Conservation (phyloP, 2,113 vertebrate species). For the Gnathonemus echidnorhynchus region DNA sequence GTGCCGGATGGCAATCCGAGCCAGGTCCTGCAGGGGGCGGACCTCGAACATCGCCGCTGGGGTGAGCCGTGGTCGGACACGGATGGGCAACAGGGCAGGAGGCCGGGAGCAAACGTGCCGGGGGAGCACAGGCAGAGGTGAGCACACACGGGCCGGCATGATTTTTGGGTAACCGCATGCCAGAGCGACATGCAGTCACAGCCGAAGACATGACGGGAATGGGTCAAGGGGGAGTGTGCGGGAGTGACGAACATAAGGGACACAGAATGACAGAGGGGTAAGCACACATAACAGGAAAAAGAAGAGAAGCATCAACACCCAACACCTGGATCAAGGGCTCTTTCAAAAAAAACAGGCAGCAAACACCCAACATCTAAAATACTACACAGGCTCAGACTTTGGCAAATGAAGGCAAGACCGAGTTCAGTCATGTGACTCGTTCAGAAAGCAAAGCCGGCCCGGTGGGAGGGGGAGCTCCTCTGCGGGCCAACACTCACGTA, state of each 20-base stretch:
- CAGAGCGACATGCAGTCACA: background rate
- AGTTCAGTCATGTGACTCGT: background rate
- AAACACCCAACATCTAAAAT: background rate
- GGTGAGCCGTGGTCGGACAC: background rate
- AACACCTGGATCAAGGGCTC: background rate
- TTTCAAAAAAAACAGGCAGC: background rate
- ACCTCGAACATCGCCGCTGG: constrained; percentile 74
- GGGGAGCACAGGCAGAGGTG: background rate
- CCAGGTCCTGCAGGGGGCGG: constrained; percentile 82
- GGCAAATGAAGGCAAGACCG: background rate
- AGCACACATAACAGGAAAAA: background rate
- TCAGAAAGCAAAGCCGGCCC: background rate
- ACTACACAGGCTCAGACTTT: background rate
- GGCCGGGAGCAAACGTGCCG: background rate
- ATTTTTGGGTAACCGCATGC: background rate
- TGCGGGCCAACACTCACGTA: constrained; percentile 72
- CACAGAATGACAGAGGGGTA: background rate
- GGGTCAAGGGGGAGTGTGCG: background rate
- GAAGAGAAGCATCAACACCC: background rate
- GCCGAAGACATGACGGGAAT: background rate
- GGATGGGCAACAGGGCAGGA: background rate
- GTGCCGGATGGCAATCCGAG: constrained; percentile 84
- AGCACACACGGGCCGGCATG: background rate
- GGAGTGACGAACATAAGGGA: background rate
- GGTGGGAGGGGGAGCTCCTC: background rate